Conservation (phyloP, 2,113 vertebrate species). For the Takifugu bimaculatus region DNA sequence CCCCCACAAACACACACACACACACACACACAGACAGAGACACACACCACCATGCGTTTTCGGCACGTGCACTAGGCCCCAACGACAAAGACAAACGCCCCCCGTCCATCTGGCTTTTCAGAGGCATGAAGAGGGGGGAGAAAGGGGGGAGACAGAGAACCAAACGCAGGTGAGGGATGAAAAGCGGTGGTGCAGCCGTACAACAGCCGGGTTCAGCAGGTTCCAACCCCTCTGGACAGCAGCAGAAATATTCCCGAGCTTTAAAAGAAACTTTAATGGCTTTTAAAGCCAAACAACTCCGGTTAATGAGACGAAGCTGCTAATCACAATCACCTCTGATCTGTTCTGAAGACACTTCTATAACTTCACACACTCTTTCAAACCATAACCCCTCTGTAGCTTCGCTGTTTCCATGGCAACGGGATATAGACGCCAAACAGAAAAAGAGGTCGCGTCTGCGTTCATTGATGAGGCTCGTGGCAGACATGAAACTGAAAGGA, state of each 20-base stretch:
- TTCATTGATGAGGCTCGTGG: neutral
- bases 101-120: conserved; percentile 68
- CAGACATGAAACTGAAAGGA: neutral
- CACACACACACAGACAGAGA: no score
- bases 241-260: neutral
- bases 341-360: neutral
- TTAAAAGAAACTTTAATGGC: neutral
- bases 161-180: neutral
- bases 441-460: neutral
- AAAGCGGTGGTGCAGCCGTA: neutral
- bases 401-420: neutral
- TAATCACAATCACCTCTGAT: neutral
- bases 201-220: neutral
- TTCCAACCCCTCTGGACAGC: neutral
- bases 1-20: no score
- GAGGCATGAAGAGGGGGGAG: conserved; percentile 17
- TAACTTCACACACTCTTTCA: neutral
- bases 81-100: conserved; percentile 55
- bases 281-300: no score
- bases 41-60: conserved; percentile 43
- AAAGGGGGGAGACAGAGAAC: neutral
- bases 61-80: conserved; percentile 72
- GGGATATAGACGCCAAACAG: neutral
- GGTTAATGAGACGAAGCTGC: neutral
- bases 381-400: neutral